These are phyloP conservation scores for Onchidella celtica DNA, from an alignment of 2,888 invertebrate genomes.

Conservation along the genomic window DNA sequence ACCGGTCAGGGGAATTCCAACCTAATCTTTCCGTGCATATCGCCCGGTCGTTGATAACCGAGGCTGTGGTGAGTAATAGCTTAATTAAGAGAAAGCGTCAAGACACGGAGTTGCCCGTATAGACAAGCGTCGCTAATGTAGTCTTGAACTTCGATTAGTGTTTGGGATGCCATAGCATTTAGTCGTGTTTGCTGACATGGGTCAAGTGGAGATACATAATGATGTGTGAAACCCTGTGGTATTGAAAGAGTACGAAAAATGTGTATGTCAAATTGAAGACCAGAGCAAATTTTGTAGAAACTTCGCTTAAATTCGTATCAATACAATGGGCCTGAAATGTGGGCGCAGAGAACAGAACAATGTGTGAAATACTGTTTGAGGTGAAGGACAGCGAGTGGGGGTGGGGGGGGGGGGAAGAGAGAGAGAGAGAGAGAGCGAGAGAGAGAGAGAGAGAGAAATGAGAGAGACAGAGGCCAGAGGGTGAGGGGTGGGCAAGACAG, in stretches of 20 bases:
- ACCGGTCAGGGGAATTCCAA: background rate
- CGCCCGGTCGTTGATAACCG: too few relatives aligned
- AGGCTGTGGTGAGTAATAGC: too few relatives aligned
- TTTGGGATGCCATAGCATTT: too few relatives aligned
- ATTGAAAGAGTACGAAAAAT: background rate
- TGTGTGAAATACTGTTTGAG: background rate
- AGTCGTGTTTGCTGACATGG: too few relatives aligned
- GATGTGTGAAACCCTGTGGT: conserved; percentile 1
- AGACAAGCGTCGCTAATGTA: background rate
- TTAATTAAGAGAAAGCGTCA: conserved; percentile 9
- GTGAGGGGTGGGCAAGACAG: background rate
- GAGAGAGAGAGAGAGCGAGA: background rate
- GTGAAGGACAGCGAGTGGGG: background rate
- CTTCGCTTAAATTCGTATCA: too few relatives aligned
- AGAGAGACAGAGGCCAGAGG: background rate
- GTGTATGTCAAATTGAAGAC: conserved; percentile 29
- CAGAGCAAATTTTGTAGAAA: too few relatives aligned
- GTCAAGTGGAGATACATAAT: too few relatives aligned
- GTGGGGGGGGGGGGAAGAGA: background rate
- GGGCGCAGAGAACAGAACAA: background rate
- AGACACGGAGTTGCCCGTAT: background rate
- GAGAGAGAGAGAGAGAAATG: background rate
- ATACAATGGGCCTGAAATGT: too few relatives aligned
- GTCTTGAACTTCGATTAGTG: conserved; percentile 27
- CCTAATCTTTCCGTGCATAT: background rate